Evolutionary conservation across 2,888 invertebrate genomes (phyloP).

Genomic region (Platycheirus rosarum): DNA sequence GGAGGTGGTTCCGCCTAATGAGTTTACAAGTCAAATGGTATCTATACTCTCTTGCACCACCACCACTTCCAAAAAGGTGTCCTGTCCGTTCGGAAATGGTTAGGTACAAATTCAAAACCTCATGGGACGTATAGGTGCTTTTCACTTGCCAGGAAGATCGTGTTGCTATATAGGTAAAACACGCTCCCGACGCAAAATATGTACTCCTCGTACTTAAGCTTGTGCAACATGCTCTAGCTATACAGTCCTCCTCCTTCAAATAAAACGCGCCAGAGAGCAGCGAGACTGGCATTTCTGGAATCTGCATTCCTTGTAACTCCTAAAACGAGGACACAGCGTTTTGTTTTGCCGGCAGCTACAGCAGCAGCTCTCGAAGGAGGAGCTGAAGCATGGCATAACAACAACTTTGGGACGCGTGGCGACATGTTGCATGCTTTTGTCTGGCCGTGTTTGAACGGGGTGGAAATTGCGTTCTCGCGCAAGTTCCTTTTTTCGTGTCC

Average conservation of each 20-base stretch:
- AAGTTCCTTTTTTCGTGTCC: conserved; percentile 47
- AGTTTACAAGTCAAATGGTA: conserved; percentile 71
- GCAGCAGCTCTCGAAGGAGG: conserved; percentile 51
- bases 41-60: conserved; percentile 37
- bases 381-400: conserved; percentile 69
- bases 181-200: conserved; percentile 61
- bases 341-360: conserved; percentile 30
- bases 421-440: conserved; percentile 72
- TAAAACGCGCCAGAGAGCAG: conserved; percentile 19
- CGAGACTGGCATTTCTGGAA: conserved; percentile 60
- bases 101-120: conserved; percentile 14
- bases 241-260: conserved; percentile 20
- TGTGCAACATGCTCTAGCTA: conserved; percentile 57
- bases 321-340: conserved; percentile 51
- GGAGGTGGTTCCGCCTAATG: conserved; percentile 69
- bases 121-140: conserved; percentile 44
- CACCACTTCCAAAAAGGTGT: conserved; percentile 57
- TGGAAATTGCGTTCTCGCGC: conserved; percentile 68
- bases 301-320: conserved; percentile 70
- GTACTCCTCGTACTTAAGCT: conserved; percentile 70
- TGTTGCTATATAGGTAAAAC: conserved; percentile 71
- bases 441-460: conserved; percentile 58
- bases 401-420: conserved; percentile 70
- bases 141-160: conserved; percentile 71
- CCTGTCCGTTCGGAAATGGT: conserved; percentile 38